Conservation (phyloP, 2,113 vertebrate species). For the Albula glossodonta region DNA sequence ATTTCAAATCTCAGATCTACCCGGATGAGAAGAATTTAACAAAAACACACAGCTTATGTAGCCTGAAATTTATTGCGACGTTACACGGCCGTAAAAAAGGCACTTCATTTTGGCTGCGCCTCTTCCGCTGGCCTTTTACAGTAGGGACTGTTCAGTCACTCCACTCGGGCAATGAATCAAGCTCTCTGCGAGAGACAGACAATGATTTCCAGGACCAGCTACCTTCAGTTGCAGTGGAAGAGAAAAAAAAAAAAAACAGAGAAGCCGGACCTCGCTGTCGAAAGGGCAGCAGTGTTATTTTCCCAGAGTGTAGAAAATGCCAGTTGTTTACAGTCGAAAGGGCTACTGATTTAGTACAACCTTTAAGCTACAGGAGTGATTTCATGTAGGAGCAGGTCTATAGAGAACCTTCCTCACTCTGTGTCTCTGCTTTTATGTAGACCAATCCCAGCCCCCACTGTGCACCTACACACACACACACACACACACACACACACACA, state of each 20-base stretch:
- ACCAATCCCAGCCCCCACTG: neutral
- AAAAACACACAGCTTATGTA: neutral
- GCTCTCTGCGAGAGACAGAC: neutral
- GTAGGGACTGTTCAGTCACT: neutral
- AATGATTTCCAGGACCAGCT: neutral
- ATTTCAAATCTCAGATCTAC: neutral
- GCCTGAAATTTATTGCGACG: neutral
- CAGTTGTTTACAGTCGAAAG: constrained; percentile 2
- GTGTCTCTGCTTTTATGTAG: neutral
- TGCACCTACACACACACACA: too few relatives aligned
- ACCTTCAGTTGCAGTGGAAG: neutral
- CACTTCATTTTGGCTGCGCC: neutral
- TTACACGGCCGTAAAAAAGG: neutral
- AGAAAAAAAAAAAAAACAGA: neutral
- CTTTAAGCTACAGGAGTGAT: neutral
- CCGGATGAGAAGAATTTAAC: neutral
- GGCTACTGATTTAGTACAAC: constrained; percentile 1
- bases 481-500: neutral
- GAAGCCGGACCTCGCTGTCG: neutral
- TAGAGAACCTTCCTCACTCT: neutral
- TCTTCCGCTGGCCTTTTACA: neutral
- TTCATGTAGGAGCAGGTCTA: neutral
- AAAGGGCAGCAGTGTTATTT: neutral
- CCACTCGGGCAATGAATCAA: neutral
- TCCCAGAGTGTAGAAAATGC: neutral